Base-by-base conservation (phyloP, 1,140 invertebrate genomes). In the Battus philenor region DNA sequence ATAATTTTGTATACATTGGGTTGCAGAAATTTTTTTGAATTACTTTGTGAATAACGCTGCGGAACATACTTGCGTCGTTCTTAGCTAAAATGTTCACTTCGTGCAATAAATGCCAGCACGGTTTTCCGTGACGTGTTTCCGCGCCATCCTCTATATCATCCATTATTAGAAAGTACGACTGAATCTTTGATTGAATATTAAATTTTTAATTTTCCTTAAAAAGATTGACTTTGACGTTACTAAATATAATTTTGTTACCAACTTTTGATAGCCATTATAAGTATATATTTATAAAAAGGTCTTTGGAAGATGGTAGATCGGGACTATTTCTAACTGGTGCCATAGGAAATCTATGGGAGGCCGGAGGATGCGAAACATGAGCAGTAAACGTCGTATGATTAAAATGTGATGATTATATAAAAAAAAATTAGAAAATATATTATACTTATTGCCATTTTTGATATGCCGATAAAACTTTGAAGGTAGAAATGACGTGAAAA, bases 81-180 rank as follows among this genome's bases (percentile, higher is more conserved):
- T 45, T 11, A 5, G 45, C 54, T 0, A 12, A 22, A 5, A 38
- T 27, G 1, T 49, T 47, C 0, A 51, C 54, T 4, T 45, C 27
- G 0, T 39, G 41, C 1, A 29, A 17, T 4, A 34, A 17, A 31
- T 56, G 33, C 54, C 54, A 56, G 16, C 54, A 51, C 1, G 29
- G 10, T 3, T 22, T 17, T 8, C 46, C 45, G 8, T 44, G 41
- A 4, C 54, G 39, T 4, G 34, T 56, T 7, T 18, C 22, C 9
- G 44, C 43, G 7, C 29, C 17, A 33, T 56, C 53, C 4, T 32
- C 12, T 11, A 57, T 43, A 16, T 57, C 50, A 13, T 57, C 50
- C 15, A 34, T 3, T 22, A 51, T 29, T 7, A 48, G 10, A 7
- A 48, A 11, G 2, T 12, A 24, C 1, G 22, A 27, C 13, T 49